These are phyloP conservation scores for Psittacula echo DNA, from an alignment of 2,797 vertebrate species.

Conservation along the genomic window DNA sequence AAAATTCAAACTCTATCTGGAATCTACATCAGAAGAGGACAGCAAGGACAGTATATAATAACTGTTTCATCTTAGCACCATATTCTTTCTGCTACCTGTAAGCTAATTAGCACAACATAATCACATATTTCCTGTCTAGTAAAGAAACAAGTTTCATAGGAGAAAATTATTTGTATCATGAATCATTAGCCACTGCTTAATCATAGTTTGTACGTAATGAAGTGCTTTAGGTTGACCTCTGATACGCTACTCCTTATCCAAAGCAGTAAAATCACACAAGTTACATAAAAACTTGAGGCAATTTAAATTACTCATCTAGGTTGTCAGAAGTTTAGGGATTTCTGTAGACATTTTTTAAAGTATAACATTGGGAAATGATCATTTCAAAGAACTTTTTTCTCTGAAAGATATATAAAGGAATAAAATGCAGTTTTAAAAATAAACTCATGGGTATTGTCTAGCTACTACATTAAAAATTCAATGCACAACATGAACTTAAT, in stretches of 20 bases:
- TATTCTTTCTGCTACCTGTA: constrained; percentile 73
- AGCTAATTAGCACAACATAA: constrained; percentile 76
- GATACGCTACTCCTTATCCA: constrained; percentile 51
- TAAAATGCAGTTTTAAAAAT: constrained; percentile 18
- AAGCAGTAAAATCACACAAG: constrained; percentile 56
- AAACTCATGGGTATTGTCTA: background rate
- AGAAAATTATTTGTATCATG: constrained; percentile 72
- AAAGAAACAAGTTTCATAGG: constrained; percentile 72
- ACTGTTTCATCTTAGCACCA: constrained; percentile 50
- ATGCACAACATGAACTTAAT: background rate
- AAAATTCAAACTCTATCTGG: background rate
- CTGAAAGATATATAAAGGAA: background rate
- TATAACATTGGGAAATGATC: constrained; percentile 5
- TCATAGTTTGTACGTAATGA: constrained; percentile 78
- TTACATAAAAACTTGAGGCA: constrained; percentile 59
- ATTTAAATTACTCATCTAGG: constrained; percentile 62
- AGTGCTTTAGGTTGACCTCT: constrained; percentile 68
- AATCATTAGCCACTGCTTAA: constrained; percentile 75
- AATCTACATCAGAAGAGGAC: constrained; percentile 45
- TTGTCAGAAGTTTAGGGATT: background rate
- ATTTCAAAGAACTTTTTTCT: background rate
- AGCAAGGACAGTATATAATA: constrained; percentile 45
- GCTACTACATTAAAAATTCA: background rate
- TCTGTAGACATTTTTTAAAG: background rate
- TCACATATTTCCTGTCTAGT: constrained; percentile 68